Evolutionary conservation across 2,113 vertebrate genomes (phyloP).

Genomic region (Pseudonaja textilis): DNA sequence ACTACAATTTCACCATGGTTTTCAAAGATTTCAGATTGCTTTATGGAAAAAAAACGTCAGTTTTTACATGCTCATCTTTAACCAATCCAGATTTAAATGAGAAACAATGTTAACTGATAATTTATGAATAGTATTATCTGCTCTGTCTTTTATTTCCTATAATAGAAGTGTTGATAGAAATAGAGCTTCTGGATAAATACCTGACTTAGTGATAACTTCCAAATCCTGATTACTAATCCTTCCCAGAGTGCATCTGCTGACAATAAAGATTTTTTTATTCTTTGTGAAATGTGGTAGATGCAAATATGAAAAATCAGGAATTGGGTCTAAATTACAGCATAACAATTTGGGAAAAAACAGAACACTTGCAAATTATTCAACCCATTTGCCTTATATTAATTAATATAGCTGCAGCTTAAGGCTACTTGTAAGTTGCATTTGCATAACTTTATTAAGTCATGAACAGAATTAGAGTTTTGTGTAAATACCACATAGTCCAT

Average conservation of each 20-base stretch:
- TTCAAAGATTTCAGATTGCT: constrained; percentile 3
- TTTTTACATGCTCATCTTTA: constrained; percentile 1
- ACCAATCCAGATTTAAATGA: constrained; percentile 55
- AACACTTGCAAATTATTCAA: neutral
- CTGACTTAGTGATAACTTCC: neutral
- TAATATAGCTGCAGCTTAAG: neutral
- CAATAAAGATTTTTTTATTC: neutral
- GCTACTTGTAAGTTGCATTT: neutral
- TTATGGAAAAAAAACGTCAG: neutral
- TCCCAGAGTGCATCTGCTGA: neutral
- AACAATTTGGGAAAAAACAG: neutral
- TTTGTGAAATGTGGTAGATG: neutral
- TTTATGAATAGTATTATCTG: constrained; percentile 24
- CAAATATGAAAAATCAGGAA: neutral
- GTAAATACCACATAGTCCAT: neutral
- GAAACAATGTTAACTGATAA: constrained; percentile 46
- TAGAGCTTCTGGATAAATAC: neutral
- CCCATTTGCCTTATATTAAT: neutral
- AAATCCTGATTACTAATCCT: neutral
- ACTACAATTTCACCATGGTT: constrained; percentile 27
- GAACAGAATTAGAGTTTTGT: neutral
- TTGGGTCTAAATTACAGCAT: neutral
- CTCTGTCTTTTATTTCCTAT: constrained; percentile 25
- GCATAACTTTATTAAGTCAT: neutral
- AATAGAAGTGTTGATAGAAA: neutral